These are phyloP conservation scores for Sesia bembeciformis DNA, from an alignment of 2,888 invertebrate species.

Conservation along the genomic window DNA sequence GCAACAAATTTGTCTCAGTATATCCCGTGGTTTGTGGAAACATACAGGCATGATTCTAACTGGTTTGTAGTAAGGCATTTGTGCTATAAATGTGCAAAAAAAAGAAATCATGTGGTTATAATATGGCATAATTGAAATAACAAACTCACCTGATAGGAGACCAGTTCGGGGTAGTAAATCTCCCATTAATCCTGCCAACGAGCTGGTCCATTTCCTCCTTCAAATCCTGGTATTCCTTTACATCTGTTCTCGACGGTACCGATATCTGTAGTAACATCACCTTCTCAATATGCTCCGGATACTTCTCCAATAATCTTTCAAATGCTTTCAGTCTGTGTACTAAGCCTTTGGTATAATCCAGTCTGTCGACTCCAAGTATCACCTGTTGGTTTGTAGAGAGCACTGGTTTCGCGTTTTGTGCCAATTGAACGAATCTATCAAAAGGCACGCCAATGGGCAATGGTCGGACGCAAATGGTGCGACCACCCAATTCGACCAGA, in stretches of 20 bases:
- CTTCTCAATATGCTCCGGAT: slow-evolving; percentile 90
- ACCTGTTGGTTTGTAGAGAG: slow-evolving; percentile 85
- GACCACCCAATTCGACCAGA: slow-evolving; percentile 89
- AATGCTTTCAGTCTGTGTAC: slow-evolving; percentile 88
- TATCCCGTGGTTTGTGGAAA: too few relatives aligned
- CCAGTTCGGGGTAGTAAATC: slow-evolving; percentile 93
- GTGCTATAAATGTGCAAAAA: not conserved
- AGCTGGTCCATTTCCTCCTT: slow-evolving; percentile 94
- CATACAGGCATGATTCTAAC: too few relatives aligned
- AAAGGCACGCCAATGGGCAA: slow-evolving; percentile 93
- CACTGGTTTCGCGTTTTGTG: slow-evolving; percentile 79
- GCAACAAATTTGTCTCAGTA: too few relatives aligned
- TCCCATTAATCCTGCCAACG: slow-evolving; percentile 90
- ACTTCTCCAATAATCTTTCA: slow-evolving; percentile 84
- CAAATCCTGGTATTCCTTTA: slow-evolving; percentile 90
- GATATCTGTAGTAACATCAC: slow-evolving; percentile 88
- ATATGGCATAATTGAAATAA: not conserved
- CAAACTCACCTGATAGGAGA: slow-evolving; percentile 81
- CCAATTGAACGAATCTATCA: slow-evolving; percentile 87
- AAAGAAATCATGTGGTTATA: not conserved
- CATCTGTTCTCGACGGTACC: slow-evolving; percentile 92
- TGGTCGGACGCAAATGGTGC: slow-evolving; percentile 87
- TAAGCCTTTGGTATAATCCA: slow-evolving; percentile 93
- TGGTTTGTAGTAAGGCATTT: too few relatives aligned
- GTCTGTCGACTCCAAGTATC: slow-evolving; percentile 89